A percentile compares a stretch with the other conserved stretches of the same genome.
These are phyloP conservation scores for Rotaria socialis DNA, from an alignment of 2,888 invertebrate genomes.

Conservation along the genomic window DNA sequence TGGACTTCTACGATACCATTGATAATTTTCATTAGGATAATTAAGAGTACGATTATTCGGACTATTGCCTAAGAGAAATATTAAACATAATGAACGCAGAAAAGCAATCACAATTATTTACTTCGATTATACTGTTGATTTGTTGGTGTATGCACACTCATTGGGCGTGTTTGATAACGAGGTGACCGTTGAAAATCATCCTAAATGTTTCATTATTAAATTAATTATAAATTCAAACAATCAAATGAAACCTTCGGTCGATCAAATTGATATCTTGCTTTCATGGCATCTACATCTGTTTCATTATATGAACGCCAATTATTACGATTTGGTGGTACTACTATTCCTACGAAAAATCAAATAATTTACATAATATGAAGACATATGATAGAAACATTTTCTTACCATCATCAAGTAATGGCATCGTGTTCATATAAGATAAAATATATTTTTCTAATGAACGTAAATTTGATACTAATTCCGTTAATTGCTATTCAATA, in stretches of 20 bases:
- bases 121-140: constrained; percentile 9
- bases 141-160: neutral
- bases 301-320: constrained; percentile 3
- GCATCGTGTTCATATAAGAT: constrained; percentile 5
- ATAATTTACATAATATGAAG: too few relatives aligned
- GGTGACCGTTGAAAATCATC: neutral
- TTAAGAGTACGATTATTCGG: neutral
- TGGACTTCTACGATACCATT: constrained; percentile 5
- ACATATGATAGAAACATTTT: too few relatives aligned
- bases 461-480: constrained; percentile 22
- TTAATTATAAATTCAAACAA: neutral
- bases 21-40: neutral
- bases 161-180: neutral
- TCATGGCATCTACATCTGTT: neutral
- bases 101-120: neutral
- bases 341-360: too few relatives aligned
- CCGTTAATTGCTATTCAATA: constrained; percentile 26
- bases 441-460: constrained; percentile 34
- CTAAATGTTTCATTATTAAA: neutral
- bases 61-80: neutral
- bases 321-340: neutral
- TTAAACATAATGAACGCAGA: neutral
- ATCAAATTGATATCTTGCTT: neutral
- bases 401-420: constrained; percentile 23
- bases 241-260: neutral